A percentile compares a stretch with the other conserved stretches of the same genome.
phyloP scores from a whole-genome alignment of 2,888 invertebrate genomes.

The Tiliacea aurago region DNA sequence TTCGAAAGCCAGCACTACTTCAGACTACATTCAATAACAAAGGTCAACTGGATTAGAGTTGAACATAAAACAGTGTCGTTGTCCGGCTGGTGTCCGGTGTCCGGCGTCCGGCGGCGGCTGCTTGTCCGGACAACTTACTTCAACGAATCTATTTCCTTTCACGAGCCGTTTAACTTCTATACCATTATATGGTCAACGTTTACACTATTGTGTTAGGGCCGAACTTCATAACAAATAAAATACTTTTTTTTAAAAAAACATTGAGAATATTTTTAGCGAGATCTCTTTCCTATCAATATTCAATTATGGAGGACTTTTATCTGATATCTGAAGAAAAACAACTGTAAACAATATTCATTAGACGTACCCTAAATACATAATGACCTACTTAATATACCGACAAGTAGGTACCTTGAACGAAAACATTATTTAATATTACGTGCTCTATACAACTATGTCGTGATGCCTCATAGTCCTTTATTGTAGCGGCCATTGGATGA shows the following conservation, averaged over 20 bases:
- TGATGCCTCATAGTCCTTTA: background rate
- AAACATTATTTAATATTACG: background rate
- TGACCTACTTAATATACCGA: slow-evolving; percentile 30
- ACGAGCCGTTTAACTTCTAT: slow-evolving; percentile 20
- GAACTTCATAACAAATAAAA: background rate
- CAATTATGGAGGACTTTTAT: slow-evolving; percentile 43
- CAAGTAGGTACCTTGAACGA: slow-evolving; percentile 1
- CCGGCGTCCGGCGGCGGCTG: slow-evolving; percentile 36
- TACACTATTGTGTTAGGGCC: slow-evolving; percentile 3
- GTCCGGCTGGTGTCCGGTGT: slow-evolving; percentile 22
- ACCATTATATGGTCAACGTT: slow-evolving; percentile 7
- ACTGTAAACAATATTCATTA: slow-evolving; percentile 55
- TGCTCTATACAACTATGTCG: background rate
- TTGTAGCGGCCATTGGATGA: no score
- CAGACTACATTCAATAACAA: slow-evolving; percentile 14
- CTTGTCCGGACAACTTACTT: slow-evolving; percentile 21
- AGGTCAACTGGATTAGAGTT: slow-evolving; percentile 29
- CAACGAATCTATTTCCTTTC: slow-evolving; percentile 45
- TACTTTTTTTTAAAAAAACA: background rate
- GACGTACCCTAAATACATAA: slow-evolving; percentile 39
- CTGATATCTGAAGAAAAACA: slow-evolving; percentile 28
- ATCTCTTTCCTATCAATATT: slow-evolving; percentile 43
- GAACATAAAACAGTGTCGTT: slow-evolving; percentile 30
- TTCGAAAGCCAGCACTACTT: slow-evolving; percentile 1
- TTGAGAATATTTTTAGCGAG: background rate